These are phyloP conservation scores for Meghimatium bilineatum DNA, from an alignment of 2,888 invertebrate species.

Conservation along the genomic window DNA sequence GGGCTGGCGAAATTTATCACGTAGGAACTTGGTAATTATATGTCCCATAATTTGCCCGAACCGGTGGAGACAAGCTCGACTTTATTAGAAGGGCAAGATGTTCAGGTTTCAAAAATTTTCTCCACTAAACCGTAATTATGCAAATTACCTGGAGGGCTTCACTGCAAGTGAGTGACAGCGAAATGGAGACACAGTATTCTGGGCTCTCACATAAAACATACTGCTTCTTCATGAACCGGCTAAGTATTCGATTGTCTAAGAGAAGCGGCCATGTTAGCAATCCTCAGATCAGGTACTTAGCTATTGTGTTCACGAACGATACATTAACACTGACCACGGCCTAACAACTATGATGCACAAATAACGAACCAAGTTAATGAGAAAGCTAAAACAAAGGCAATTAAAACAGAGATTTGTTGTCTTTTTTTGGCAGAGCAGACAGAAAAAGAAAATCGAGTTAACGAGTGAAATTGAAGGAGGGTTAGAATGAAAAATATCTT, in stretches of 20 bases:
- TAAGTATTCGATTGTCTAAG: neutral
- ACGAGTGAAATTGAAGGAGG: neutral
- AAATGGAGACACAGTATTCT: conserved; percentile 33
- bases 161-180: conserved; percentile 28
- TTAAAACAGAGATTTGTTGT: neutral
- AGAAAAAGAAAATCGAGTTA: neutral
- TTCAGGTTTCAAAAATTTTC: conserved; percentile 30
- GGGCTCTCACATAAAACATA: conserved; percentile 29
- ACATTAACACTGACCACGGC: neutral
- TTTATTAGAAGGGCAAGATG: conserved; percentile 48
- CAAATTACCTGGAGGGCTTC: conserved; percentile 48
- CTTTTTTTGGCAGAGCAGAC: neutral
- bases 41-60: conserved; percentile 47
- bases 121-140: conserved; percentile 50
- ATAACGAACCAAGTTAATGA: neutral
- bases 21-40: conserved; percentile 51
- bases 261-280: neutral
- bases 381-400: neutral
- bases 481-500: too few species aligned
- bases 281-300: neutral
- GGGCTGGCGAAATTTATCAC: conserved; percentile 48
- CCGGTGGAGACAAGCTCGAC: conserved; percentile 30
- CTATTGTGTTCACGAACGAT: neutral
- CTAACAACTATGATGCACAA: too few species aligned
- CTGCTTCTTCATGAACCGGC: conserved; percentile 18